Conservation (phyloP, 2,888 invertebrate genomes). For the Zeuzera pyrina region DNA sequence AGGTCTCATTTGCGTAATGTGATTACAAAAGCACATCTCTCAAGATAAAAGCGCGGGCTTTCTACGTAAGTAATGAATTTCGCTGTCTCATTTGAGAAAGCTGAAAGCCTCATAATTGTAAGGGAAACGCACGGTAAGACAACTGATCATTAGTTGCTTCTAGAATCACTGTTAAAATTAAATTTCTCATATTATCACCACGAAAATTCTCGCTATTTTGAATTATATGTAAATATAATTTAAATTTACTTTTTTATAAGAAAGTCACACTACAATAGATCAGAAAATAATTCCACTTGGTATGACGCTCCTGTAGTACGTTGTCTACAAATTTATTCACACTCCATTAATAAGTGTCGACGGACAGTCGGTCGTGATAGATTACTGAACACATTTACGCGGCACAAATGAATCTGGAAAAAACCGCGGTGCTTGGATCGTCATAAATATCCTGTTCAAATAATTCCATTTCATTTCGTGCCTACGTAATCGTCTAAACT, state of each 20-base stretch:
- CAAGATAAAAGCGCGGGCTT: conserved; percentile 63
- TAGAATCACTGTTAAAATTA: conserved; percentile 1
- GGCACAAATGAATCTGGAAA: conserved; percentile 26
- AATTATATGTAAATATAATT: too few relatives aligned
- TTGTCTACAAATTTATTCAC: conserved; percentile 45
- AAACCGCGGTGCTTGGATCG: too few relatives aligned
- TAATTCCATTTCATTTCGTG: too few relatives aligned
- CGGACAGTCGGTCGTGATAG: conserved; percentile 40
- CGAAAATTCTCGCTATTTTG: too few relatives aligned
- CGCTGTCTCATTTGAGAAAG: conserved; percentile 41
- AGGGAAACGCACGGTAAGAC: conserved; percentile 21
- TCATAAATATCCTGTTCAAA: too few relatives aligned
- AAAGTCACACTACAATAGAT: too few relatives aligned
- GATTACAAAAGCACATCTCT: conserved; percentile 71
- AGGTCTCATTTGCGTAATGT: conserved; percentile 70
- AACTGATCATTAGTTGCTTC: conserved; percentile 16
- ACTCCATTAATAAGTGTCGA: conserved; percentile 53
- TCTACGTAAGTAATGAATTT: conserved; percentile 67
- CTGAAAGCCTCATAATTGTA: conserved; percentile 47
- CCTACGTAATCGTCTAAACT: too few relatives aligned
- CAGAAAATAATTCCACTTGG: too few relatives aligned
- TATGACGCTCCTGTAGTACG: conserved; percentile 5
- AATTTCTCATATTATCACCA: too few relatives aligned
- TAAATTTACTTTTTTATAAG: too few relatives aligned
- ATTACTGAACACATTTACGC: conserved; percentile 39